Evolutionary conservation across 2,113 vertebrate genomes (phyloP), one percentile per base, ranked within the genome.

Genomic region (Sebastes schlegelii): DNA sequence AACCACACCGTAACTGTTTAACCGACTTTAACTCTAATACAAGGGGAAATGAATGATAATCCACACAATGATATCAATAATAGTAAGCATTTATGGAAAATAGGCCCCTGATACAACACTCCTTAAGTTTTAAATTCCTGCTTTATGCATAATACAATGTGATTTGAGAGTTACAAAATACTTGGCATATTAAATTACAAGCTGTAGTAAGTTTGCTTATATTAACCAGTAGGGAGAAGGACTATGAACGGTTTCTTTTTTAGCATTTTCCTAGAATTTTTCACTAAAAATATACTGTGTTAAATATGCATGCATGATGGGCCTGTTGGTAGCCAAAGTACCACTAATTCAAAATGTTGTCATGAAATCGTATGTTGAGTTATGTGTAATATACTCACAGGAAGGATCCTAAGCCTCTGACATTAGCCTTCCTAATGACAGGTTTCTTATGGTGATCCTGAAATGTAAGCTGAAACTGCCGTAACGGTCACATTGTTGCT

Each of bases 391-490:
- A 46, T 49, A 63, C 51, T 57, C 62, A 67, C 42, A 69, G 11
- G 19, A 45, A 72, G 61, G 49, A 14, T 52, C 40, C 10, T 57
- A 75, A 58, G 43, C 45, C 23, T 86, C 49, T 74, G 65, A 86
- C 69, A 70, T 79, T 48, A 66, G 34, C 12, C 9, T 51, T 66
- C 16, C 45, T 75, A 46, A 71, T 66, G 67, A 66, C 26, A 46
- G 16, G 42, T 73, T 75, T 70, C 64, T 67, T 77, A 75, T 61
- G 45, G 7, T 74, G 60, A 83, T 74, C 68, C 51, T 62, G 26
- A 80, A 52, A 66, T 80, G 42, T 40, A 80, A 65, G 58, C 42
- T 46, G 80, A 82, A 77, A 45, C 43, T 62, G 9, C 34, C 23
- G 11, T 42, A 19, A 45, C 26, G 52, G 80, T 60, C 76, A 19